Evolutionary conservation across 2,888 invertebrate genomes (phyloP), one percentile per base, ranked within the genome.

Genomic region (Melolontha melolontha): DNA sequence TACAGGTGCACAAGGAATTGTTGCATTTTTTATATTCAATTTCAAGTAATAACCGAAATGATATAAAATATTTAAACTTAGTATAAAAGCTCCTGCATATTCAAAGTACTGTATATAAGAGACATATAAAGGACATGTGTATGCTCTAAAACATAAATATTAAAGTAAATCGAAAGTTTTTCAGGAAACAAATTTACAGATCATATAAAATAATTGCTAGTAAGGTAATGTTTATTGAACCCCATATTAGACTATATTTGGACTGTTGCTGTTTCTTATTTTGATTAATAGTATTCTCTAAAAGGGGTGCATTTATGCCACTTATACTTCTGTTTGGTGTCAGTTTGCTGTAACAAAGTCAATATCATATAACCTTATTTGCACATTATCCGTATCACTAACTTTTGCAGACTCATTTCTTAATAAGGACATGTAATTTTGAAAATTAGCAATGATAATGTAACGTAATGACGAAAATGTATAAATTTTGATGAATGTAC

Each of bases 161-260:
- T 74, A 57, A 29, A n/a, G 54, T 40, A 51, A 50, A 40, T 22
- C 12, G 22, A 11, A 5, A 47, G 2, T 14, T 14, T 10, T n/a
- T 14, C 34, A 17, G 8, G 34, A 39, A n/a, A 1, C 44, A 67
- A 63, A 82, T 88, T 85, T 81, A 90, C 90, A 90, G 82, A 77
- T 90, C 90, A 76, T 87, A 89, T 7, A 86, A 77, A 42, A 90
- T 81, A 59, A 88, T 75, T 11, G 86, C 75, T 34, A 90, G 80
- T 29, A 90, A 74, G 8, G 82, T 76, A n/a, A 85, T 82, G 76
- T 90, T 90, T 12, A 89, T 77, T 10, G 83, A 75, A 54, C 88
- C 87, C 88, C 90, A 90, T 72, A 85, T 85, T n/a, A 88, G 77
- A 17, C 87, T 66, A n/a, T 66, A 14, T 47, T 62, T 62, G 29